phyloP scores from a whole-genome alignment of 1,140 invertebrate species.

The Drosophila baimaii region DNA sequence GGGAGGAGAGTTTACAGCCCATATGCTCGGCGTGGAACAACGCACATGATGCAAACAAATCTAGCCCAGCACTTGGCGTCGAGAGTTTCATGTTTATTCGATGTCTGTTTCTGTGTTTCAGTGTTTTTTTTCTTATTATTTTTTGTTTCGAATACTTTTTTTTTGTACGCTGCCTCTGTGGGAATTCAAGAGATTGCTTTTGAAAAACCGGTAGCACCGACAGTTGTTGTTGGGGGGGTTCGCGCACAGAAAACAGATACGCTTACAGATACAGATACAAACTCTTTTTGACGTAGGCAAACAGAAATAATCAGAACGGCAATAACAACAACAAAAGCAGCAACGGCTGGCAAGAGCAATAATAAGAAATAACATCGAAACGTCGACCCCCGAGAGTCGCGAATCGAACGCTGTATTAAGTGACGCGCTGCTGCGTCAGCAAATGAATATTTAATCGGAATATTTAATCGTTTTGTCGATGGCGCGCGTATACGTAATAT shows the following conservation, averaged over 20 bases:
- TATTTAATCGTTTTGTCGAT: constrained; percentile 59
- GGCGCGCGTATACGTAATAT: constrained; percentile 51
- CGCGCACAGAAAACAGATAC: constrained; percentile 21
- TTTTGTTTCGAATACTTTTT: constrained; percentile 4
- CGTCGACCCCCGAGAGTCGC: constrained; percentile 30
- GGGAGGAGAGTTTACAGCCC: not conserved
- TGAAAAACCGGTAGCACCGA: constrained; percentile 50
- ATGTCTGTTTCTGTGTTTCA: constrained; percentile 29
- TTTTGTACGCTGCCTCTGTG: constrained; percentile 34
- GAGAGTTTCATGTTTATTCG: constrained; percentile 36
- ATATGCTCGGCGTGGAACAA: constrained; percentile 13
- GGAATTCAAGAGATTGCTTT: constrained; percentile 61
- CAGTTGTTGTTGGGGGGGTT: constrained; percentile 44
- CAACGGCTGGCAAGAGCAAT: constrained; percentile 27
- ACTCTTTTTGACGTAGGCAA: constrained; percentile 71
- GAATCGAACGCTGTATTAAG: constrained; percentile 59
- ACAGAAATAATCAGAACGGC: constrained; percentile 44
- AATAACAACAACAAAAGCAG: constrained; percentile 10
- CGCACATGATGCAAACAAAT: too few relatives aligned
- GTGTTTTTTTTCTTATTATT: constrained; percentile 17
- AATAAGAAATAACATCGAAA: constrained; percentile 58
- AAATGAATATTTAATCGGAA: constrained; percentile 80
- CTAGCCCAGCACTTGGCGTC: constrained; percentile 24
- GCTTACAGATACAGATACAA: constrained; percentile 32
- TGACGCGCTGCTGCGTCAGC: constrained; percentile 78